Percentiles rank a stretch among this genome's conserved stretches.
phyloP scores from a whole-genome alignment of 1,140 invertebrate species.

The Temnothorax longispinosus region DNA sequence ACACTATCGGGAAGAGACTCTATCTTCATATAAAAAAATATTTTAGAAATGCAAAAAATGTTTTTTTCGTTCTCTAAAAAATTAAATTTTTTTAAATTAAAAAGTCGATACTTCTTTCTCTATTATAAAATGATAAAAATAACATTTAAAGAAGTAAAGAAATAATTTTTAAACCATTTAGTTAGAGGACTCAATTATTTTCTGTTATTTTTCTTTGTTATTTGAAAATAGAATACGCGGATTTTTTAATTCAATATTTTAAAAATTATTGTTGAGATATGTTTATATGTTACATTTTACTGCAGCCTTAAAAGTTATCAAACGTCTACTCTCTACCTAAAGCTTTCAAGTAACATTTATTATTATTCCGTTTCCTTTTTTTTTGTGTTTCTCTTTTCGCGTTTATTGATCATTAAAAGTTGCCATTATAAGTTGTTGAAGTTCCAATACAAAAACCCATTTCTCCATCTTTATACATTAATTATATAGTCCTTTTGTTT shows the following conservation, averaged over 20 bases:
- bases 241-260: neutral
- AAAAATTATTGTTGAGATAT: neutral
- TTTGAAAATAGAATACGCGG: neutral
- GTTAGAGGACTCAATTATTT: neutral
- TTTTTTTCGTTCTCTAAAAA: neutral
- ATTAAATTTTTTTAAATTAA: neutral
- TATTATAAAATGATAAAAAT: neutral
- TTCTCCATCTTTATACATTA: neutral
- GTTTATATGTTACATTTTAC: neutral
- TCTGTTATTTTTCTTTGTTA: neutral
- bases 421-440: neutral
- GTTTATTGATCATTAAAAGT: neutral
- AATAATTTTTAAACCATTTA: neutral
- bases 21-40: neutral
- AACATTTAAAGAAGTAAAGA: neutral
- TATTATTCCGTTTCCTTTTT: neutral
- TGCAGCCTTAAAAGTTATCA: neutral
- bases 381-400: neutral
- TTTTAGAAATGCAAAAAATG: neutral
- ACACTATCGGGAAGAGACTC: neutral
- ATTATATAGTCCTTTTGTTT: neutral
- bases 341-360: neutral
- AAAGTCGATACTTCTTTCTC: neutral
- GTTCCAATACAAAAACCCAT: neutral
- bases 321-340: neutral